Percentiles rank a stretch among this genome's conserved stretches.
phyloP scores from a whole-genome alignment of 2,797 vertebrate species.

The Chaunax sp. region DNA sequence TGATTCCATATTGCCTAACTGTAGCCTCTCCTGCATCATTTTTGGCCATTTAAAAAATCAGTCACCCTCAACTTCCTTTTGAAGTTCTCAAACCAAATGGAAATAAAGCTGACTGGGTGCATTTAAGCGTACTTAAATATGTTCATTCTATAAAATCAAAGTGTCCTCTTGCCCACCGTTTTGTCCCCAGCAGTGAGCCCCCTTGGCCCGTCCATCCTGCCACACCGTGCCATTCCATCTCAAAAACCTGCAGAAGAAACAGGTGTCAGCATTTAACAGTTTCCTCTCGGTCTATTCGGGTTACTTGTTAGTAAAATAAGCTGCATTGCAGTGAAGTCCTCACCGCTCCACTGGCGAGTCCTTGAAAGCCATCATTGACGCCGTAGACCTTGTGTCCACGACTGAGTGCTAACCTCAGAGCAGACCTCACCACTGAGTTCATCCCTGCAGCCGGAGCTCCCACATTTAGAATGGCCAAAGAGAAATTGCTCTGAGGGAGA shows the following conservation, averaged over 20 bases:
- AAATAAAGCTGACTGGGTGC: too few species aligned
- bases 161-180: slow-evolving; percentile 83
- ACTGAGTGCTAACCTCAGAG: slow-evolving; percentile 87
- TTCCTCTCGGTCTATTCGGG: neutral
- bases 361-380: slow-evolving; percentile 91
- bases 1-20: neutral
- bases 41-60: neutral
- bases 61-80: too few species aligned
- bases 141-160: neutral
- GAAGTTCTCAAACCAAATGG: too few species aligned
- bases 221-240: slow-evolving; percentile 90
- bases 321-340: slow-evolving; percentile 22
- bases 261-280: neutral
- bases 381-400: slow-evolving; percentile 90
- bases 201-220: slow-evolving; percentile 96
- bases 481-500: slow-evolving; percentile 85
- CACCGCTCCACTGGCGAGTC: slow-evolving; percentile 90
- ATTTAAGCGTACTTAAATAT: neutral
- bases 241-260: slow-evolving; percentile 81
- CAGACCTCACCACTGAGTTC: slow-evolving; percentile 93
- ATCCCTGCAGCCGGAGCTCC: slow-evolving; percentile 94
- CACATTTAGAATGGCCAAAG: slow-evolving; percentile 93
- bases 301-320: neutral
- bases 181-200: slow-evolving; percentile 94
- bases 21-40: neutral